Conservation (phyloP, 2,888 invertebrate genomes). For the Augochlorella aurata region DNA sequence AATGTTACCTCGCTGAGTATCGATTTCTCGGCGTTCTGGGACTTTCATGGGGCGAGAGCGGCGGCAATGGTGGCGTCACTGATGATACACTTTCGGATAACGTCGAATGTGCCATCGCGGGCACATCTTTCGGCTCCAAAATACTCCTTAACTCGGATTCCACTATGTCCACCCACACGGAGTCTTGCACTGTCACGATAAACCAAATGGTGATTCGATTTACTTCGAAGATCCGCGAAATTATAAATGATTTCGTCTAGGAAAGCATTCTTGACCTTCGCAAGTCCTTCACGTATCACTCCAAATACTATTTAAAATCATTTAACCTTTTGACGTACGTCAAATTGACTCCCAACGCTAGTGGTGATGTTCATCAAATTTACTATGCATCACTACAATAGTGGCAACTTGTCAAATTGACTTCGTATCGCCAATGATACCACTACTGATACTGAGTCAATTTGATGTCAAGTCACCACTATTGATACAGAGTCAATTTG, state of each 20-base stretch:
- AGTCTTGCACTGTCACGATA: conserved; percentile 83
- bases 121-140: conserved; percentile 88
- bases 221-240: neutral
- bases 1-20: conserved; percentile 78
- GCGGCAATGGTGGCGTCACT: conserved; percentile 90
- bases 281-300: no score
- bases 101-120: conserved; percentile 86
- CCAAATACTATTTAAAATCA: no score
- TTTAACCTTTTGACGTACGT: no score
- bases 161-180: conserved; percentile 92
- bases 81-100: conserved; percentile 87
- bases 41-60: conserved; percentile 87
- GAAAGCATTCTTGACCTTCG: no score
- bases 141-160: conserved; percentile 91
- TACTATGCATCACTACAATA: no score
- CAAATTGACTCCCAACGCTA: no score
- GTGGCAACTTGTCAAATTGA: no score
- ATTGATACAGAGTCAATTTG: no score
- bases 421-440: no score
- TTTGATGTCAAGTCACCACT: no score
- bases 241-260: neutral
- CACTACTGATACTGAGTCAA: no score
- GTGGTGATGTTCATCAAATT: no score
- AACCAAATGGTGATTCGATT: neutral
- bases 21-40: conserved; percentile 78